Percentiles rank a stretch among this genome's conserved stretches.
Conservation (phyloP, 2,113 vertebrate genomes). For the Dromiciops gliroides region DNA sequence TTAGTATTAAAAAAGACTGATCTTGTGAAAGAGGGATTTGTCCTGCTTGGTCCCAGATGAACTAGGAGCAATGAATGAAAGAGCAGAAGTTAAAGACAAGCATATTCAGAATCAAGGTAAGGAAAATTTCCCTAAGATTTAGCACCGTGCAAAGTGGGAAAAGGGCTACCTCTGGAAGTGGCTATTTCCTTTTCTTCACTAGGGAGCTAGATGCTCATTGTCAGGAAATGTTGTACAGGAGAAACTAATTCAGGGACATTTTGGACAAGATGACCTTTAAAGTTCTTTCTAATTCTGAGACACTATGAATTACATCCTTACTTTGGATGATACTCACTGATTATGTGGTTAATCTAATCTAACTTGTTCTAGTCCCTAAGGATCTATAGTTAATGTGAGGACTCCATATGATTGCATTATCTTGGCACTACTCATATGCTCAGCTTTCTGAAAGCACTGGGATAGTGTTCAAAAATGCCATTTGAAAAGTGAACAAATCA, state of each 20-base stretch:
- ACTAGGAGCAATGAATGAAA: not conserved
- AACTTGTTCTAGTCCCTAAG: not conserved
- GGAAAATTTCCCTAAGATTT: not conserved
- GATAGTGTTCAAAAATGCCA: not conserved
- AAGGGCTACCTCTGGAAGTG: not conserved
- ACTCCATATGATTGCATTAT: not conserved
- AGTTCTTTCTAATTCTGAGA: not conserved
- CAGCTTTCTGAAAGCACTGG: not conserved
- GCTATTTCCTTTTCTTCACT: not conserved
- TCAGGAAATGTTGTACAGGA: not conserved
- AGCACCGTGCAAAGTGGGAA: not conserved
- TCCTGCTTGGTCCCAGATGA: not conserved
- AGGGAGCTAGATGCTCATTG: not conserved
- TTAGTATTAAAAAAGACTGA: not conserved
- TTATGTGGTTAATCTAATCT: not conserved
- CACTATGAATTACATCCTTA: not conserved
- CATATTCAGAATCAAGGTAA: not conserved
- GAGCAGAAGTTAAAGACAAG: not conserved
- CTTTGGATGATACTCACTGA: not conserved
- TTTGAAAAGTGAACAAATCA: not conserved
- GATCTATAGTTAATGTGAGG: not conserved
- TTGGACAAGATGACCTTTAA: not conserved
- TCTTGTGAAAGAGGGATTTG: not conserved
- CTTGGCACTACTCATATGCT: not conserved
- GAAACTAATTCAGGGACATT: not conserved